These are phyloP conservation scores for Salmo trutta DNA, from an alignment of 2,797 vertebrate species.

Conservation along the genomic window DNA sequence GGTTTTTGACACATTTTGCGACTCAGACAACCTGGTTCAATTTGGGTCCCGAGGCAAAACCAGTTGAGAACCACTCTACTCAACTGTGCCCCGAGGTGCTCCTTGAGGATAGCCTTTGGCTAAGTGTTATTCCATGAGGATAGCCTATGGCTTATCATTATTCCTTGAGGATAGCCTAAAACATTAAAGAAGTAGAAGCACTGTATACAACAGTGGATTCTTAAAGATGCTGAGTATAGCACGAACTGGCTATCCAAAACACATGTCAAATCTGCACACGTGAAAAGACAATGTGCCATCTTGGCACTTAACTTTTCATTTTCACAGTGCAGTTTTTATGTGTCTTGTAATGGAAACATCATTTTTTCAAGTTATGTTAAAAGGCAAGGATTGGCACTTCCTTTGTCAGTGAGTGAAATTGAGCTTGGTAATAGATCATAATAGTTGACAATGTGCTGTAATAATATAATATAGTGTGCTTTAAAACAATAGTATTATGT, in stretches of 20 bases:
- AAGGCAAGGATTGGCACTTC: constrained; percentile 33
- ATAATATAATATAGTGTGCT: not conserved
- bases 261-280: not conserved
- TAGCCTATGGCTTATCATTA: no score
- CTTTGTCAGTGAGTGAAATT: not conserved
- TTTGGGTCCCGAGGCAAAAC: no score
- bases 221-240: not conserved
- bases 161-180: not conserved
- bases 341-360: not conserved
- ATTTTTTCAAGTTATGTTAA: not conserved
- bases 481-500: not conserved
- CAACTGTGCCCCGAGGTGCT: no score
- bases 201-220: not conserved
- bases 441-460: not conserved
- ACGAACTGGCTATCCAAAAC: not conserved
- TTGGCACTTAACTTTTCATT: not conserved
- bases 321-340: not conserved
- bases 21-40: no score
- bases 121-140: no score
- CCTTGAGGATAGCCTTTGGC: no score
- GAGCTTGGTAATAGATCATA: not conserved
- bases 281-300: not conserved
- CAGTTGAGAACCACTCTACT: no score
- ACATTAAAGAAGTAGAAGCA: not conserved
- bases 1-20: no score